phyloP scores from a whole-genome alignment of 1,140 invertebrate genomes.

The Tyrophagus putrescentiae region DNA sequence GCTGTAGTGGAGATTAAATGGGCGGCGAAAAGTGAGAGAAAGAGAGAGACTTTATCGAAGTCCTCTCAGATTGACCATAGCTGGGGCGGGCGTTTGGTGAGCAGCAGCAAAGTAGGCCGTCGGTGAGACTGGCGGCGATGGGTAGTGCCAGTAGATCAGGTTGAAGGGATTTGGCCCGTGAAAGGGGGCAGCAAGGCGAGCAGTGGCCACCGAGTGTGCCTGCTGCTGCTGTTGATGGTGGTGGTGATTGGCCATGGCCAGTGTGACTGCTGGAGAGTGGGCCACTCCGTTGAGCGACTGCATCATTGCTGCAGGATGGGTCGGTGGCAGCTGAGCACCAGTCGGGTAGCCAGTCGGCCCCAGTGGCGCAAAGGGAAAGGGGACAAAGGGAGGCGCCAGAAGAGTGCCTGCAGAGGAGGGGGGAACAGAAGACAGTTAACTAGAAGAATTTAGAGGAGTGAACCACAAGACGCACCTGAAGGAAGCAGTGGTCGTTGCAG shows the following conservation, averaged over 20 bases:
- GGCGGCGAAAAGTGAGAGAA: too few relatives aligned
- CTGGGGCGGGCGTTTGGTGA: slow-evolving; percentile 32
- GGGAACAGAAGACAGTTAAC: neutral
- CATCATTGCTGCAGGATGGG: slow-evolving; percentile 28
- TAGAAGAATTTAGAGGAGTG: neutral
- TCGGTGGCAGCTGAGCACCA: slow-evolving; percentile 39
- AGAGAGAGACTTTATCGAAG: slow-evolving; percentile 9
- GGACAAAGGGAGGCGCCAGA: slow-evolving; percentile 37
- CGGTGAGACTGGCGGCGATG: slow-evolving; percentile 75
- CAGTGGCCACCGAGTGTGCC: neutral
- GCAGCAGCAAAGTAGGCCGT: slow-evolving; percentile 55
- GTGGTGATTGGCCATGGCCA: slow-evolving; percentile 30
- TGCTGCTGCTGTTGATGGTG: neutral
- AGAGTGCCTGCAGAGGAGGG: slow-evolving; percentile 40
- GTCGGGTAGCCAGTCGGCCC: slow-evolving; percentile 35
- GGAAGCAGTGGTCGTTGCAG: slow-evolving; percentile 47
- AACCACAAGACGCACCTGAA: slow-evolving; percentile 49
- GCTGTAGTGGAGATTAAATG: too few relatives aligned
- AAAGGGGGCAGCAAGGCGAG: slow-evolving; percentile 11
- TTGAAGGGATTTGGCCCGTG: slow-evolving; percentile 31
- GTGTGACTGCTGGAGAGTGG: slow-evolving; percentile 20
- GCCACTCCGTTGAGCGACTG: slow-evolving; percentile 5
- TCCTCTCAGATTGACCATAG: slow-evolving; percentile 39
- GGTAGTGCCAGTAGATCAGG: slow-evolving; percentile 69
- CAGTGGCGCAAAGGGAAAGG: slow-evolving; percentile 33